These are phyloP conservation scores for Vicugna pacos DNA, from an alignment of 2,113 vertebrate species.

Conservation along the genomic window DNA sequence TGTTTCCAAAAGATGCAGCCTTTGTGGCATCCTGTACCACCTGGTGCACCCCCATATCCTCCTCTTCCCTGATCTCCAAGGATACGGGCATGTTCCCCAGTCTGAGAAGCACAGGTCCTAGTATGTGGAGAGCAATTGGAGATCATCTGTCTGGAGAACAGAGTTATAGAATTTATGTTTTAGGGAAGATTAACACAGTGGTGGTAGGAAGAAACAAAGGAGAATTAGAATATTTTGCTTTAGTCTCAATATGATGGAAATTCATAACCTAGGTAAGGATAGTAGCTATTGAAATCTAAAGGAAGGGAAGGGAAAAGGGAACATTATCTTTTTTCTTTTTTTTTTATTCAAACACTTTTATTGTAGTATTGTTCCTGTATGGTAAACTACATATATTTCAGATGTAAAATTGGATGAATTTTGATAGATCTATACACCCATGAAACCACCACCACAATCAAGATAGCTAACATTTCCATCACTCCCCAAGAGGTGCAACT, in stretches of 20 bases:
- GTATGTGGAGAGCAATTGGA: background rate
- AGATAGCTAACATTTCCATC: too few relatives aligned
- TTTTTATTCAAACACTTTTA: background rate
- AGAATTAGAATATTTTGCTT: background rate
- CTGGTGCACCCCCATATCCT: fast-evolving
- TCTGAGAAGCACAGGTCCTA: background rate
- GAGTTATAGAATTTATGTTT: background rate
- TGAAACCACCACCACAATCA: too few relatives aligned
- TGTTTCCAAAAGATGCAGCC: background rate
- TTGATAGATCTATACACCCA: too few relatives aligned
- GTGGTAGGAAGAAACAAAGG: background rate
- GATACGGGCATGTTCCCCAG: fast-evolving
- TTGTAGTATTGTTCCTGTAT: too few relatives aligned
- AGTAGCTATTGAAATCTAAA: background rate
- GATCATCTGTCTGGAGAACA: background rate
- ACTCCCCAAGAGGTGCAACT: too few relatives aligned
- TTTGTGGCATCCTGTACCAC: background rate
- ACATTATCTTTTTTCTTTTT: background rate
- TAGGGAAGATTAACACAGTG: background rate
- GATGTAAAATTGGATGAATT: too few relatives aligned
- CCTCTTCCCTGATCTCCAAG: background rate
- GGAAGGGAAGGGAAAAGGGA: background rate
- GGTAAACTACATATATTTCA: too few relatives aligned
- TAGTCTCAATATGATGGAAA: background rate
- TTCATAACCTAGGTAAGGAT: background rate